These are phyloP conservation scores for Endotricha flammealis DNA, from an alignment of 2,888 invertebrate genomes.

Conservation along the genomic window DNA sequence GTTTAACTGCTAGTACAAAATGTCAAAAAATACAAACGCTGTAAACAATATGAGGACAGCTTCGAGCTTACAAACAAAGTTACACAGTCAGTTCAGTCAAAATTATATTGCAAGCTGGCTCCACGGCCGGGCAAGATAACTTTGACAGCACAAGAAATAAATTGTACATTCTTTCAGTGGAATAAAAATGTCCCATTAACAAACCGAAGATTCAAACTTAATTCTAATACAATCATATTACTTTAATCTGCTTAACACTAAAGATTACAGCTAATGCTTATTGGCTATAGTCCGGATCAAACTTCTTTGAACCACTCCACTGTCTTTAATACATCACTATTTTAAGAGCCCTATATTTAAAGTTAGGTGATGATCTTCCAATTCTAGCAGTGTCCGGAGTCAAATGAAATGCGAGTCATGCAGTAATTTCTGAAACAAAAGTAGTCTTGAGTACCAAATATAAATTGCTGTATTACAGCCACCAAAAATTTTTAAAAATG, in stretches of 20 bases:
- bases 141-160: conserved; percentile 35
- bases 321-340: conserved; percentile 58
- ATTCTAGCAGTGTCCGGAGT: conserved; percentile 53
- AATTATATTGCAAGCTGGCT: conserved; percentile 41
- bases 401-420: conserved; percentile 63
- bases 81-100: conserved; percentile 23
- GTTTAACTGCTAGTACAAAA: conserved; percentile 43
- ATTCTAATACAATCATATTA: conserved; percentile 66
- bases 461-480: conserved; percentile 10
- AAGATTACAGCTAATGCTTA: conserved; percentile 59
- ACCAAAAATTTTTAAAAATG: too few species aligned
- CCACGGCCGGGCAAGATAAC: conserved; percentile 30
- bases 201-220: conserved; percentile 63
- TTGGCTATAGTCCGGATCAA: conserved; percentile 65
- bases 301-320: conserved; percentile 63
- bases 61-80: conserved; percentile 41
- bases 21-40: conserved; percentile 60
- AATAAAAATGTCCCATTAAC: conserved; percentile 56
- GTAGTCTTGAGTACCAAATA: conserved; percentile 8
- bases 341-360: conserved; percentile 55
- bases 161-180: conserved; percentile 40
- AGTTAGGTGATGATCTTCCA: conserved; percentile 56
- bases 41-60: conserved; percentile 56
- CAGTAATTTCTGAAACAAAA: too few species aligned
- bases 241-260: conserved; percentile 66